These are phyloP conservation scores for Daboia siamensis DNA, from an alignment of 2,113 vertebrate genomes.

Conservation along the genomic window DNA sequence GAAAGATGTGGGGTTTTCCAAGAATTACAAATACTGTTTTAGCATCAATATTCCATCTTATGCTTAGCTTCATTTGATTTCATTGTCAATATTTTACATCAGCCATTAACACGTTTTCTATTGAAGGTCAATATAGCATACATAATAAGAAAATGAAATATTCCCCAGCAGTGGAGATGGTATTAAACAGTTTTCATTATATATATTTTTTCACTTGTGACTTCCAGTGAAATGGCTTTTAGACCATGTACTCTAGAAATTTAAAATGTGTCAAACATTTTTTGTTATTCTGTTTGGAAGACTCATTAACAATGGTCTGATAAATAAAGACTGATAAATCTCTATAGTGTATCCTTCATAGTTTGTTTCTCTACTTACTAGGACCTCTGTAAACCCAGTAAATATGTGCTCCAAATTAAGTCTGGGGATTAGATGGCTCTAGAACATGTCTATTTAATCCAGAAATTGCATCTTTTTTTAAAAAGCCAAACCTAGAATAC, in stretches of 20 bases:
- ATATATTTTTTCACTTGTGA: neutral
- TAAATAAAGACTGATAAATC: neutral
- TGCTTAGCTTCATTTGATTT: slow-evolving; percentile 1
- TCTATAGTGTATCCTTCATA: neutral
- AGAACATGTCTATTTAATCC: neutral
- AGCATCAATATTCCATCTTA: neutral
- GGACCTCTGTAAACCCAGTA: neutral
- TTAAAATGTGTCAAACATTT: neutral
- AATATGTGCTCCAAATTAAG: neutral
- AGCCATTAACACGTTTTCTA: neutral
- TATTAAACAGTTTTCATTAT: neutral
- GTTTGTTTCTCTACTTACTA: neutral
- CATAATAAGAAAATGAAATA: neutral
- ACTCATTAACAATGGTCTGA: neutral
- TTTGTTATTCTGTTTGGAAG: neutral
- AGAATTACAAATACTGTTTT: slow-evolving; percentile 19
- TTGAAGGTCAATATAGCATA: neutral
- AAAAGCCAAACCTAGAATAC: neutral
- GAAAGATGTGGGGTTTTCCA: slow-evolving; percentile 48
- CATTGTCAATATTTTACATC: neutral
- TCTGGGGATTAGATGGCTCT: neutral
- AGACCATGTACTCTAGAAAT: neutral
- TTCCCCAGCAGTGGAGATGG: neutral
- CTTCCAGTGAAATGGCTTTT: neutral
- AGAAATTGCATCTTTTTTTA: neutral